Evolutionary conservation across 2,888 invertebrate genomes (phyloP), one percentile per base, ranked within the genome.

Genomic region (Ectemnius cavifrons): DNA sequence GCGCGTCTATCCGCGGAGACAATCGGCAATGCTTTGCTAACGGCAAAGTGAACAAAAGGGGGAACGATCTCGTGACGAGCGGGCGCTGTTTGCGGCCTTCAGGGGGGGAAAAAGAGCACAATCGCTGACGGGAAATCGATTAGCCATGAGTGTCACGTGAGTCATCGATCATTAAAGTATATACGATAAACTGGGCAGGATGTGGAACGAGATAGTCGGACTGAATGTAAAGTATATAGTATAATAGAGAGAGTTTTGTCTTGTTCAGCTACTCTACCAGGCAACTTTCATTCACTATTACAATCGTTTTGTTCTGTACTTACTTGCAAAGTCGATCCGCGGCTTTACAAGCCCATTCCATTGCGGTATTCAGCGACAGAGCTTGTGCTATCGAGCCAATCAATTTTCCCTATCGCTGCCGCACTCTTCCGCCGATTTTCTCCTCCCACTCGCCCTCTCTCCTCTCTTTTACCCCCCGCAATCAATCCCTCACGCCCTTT

Each of bases 261-360:
- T 71, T 78, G 75, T 75, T 84, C 81, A 83, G 82, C 85, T 85
- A 85, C 85, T 85, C 85, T 85, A 85, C 85, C 85, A 85, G 85
- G 85, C 85, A 85, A 85, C 85, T 85, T 85, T 85, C 85, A 85
- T 85, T 85, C 85, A 84, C 85, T 85, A 85, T 85, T 85, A 85
- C 81, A 84, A 83, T 83, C 84, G 80, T 83, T 85, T 84, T 77
- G 74, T 77, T 80, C 81, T 76, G 82, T 85, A 85, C 85, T 85
- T 85, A 85, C 85, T 85, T 75, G 37, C 37, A 37, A 37, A 72
- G 78, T 75, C 62, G 83, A 74, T 83, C 80, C 69, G 71, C 64
- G 70, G 62, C 76, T 69, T 75, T 71, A 71, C 61, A 71, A 66
- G 69, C 65, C 78, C 82, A 74, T 75, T 71, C 75, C 52, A 14